A percentile compares a stretch with the other conserved stretches of the same genome.
These are phyloP conservation scores for Thinocorus orbignyianus DNA, from an alignment of 2,113 vertebrate species.

Conservation along the genomic window DNA sequence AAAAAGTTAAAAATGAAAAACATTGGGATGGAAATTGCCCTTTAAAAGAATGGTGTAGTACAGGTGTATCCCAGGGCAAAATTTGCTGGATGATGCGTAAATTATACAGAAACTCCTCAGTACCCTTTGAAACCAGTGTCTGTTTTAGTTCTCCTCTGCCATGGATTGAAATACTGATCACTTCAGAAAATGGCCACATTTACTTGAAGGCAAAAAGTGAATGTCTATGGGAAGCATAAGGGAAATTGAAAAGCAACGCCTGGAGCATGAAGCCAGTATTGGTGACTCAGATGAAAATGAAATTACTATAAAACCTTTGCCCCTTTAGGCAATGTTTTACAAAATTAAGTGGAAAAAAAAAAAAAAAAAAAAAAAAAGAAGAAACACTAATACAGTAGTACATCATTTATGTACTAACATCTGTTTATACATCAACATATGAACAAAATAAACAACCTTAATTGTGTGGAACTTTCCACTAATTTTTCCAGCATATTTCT, in stretches of 20 bases:
- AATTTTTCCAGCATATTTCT: neutral
- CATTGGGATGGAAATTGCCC: neutral
- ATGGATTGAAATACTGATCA: neutral
- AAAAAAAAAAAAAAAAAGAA: no score
- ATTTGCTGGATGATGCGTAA: neutral
- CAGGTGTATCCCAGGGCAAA: neutral
- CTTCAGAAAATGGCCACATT: neutral
- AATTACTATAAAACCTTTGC: neutral
- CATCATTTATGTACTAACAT: neutral
- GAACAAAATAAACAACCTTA: neutral
- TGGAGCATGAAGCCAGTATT: neutral
- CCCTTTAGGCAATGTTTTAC: neutral
- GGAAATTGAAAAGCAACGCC: neutral
- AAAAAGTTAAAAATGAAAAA: neutral
- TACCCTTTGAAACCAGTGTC: neutral
- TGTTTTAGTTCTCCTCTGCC: neutral
- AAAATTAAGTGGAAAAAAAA: neutral
- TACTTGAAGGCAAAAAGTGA: neutral
- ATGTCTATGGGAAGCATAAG: neutral
- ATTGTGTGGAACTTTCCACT: neutral
- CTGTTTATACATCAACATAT: neutral
- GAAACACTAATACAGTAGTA: neutral
- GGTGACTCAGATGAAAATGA: neutral
- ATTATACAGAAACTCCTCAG: neutral
- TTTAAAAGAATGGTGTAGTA: neutral